These are phyloP conservation scores for Indicator maculatus DNA, from an alignment of 2,113 vertebrate species.

Conservation along the genomic window DNA sequence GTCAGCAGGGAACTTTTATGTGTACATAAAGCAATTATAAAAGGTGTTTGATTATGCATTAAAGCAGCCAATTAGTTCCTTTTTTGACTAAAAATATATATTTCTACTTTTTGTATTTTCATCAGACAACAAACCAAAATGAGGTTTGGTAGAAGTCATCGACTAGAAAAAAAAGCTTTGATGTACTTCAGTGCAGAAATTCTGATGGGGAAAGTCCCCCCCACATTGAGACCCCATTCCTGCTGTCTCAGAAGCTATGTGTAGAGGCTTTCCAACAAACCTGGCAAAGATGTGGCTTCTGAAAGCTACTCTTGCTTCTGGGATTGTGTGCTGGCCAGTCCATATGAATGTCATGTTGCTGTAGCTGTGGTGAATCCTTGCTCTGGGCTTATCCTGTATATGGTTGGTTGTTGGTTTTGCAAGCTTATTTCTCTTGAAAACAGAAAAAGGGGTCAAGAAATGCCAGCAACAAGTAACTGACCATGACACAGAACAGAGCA, in stretches of 20 bases:
- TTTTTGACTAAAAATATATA: slow-evolving; percentile 55
- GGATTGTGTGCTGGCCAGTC: not conserved
- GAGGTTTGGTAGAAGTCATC: not conserved
- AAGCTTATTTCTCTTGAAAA: slow-evolving; percentile 28
- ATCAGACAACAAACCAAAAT: slow-evolving; percentile 22
- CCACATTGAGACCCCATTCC: not conserved
- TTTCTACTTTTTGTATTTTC: slow-evolving; percentile 26
- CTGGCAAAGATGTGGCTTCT: not conserved
- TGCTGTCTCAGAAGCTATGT: not conserved
- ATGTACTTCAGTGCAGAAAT: not conserved
- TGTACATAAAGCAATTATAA: slow-evolving; percentile 72
- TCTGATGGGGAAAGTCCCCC: not conserved
- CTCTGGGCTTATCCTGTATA: not conserved
- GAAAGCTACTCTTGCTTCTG: not conserved
- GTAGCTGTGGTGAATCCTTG: not conserved
- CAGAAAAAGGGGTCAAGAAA: slow-evolving; percentile 18
- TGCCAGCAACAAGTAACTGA: not conserved
- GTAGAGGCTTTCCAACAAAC: not conserved
- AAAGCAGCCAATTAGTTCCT: slow-evolving; percentile 67
- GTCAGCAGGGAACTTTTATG: slow-evolving; percentile 66
- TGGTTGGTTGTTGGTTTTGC: slow-evolving; percentile 2
- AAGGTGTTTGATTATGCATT: slow-evolving; percentile 72
- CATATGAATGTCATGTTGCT: not conserved
- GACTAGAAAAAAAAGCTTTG: not conserved
- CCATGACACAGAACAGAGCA: not conserved